Percentiles rank a stretch among this genome's conserved stretches.
Conservation (phyloP, 2,113 vertebrate species). For the Lophius piscatorius region DNA sequence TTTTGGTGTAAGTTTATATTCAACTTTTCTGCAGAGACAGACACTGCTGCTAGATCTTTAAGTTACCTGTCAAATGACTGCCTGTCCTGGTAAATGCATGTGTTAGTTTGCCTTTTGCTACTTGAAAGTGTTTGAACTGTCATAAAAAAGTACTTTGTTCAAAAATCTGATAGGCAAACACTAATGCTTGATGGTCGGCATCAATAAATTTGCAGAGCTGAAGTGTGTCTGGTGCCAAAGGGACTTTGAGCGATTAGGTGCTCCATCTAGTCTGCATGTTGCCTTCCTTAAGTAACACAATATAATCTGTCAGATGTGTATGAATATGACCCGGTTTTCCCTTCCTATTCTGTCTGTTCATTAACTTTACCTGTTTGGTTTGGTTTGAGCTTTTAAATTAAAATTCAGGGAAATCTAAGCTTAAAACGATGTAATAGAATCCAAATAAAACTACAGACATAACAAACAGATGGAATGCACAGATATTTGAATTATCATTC, state of each 20-base stretch:
- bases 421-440: too few relatives aligned
- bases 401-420: too few relatives aligned
- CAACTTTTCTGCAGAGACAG: not conserved
- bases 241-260: constrained; percentile 2
- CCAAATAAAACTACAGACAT: too few relatives aligned
- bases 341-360: not conserved
- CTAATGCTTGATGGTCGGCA: not conserved
- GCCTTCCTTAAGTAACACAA: not conserved
- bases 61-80: not conserved
- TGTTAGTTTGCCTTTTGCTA: not conserved
- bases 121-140: not conserved
- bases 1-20: not conserved
- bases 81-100: not conserved
- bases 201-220: not conserved
- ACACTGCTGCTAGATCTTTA: not conserved
- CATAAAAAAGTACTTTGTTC: not conserved
- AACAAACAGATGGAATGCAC: too few relatives aligned
- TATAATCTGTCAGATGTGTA: not conserved
- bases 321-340: not conserved
- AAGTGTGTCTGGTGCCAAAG: constrained; percentile 1
- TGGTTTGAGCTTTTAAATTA: not conserved
- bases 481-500: too few relatives aligned
- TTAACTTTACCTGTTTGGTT: not conserved
- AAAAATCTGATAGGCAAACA: not conserved
- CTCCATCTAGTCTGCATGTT: not conserved